These are phyloP conservation scores for Vulpes lagopus DNA, from an alignment of 2,113 vertebrate genomes.

Conservation along the genomic window DNA sequence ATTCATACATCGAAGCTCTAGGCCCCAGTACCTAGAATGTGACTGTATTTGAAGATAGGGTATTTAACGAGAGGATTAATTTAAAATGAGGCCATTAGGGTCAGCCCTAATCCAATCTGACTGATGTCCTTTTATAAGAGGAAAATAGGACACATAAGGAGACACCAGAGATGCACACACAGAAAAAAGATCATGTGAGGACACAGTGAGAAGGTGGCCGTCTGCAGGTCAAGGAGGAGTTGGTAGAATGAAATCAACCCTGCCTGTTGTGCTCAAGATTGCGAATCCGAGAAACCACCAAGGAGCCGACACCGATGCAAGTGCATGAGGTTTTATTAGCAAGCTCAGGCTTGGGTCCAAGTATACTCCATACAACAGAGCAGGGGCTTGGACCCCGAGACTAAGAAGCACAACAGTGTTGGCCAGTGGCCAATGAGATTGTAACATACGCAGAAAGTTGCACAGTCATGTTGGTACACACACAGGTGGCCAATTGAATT, in stretches of 20 bases:
- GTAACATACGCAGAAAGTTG: no score
- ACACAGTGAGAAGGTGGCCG: rapidly evolving
- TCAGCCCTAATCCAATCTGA: background rate
- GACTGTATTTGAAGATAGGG: background rate
- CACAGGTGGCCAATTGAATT: no score
- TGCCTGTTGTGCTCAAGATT: no score
- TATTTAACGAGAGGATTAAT: background rate
- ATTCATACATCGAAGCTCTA: background rate
- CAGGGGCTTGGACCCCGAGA: no score
- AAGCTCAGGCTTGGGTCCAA: no score
- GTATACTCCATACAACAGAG: no score
- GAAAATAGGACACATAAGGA: background rate
- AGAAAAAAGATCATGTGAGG: background rate
- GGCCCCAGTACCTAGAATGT: background rate
- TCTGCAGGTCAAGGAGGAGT: background rate
- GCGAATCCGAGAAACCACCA: no score
- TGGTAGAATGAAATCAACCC: background rate
- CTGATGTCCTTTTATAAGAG: background rate
- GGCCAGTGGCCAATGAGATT: no score
- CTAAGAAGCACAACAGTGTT: no score
- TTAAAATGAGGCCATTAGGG: background rate
- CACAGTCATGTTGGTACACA: no score
- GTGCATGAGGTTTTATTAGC: no score
- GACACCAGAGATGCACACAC: background rate
- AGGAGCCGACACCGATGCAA: no score